Conservation (phyloP, 2,113 vertebrate genomes). For the Aphelocoma coerulescens region DNA sequence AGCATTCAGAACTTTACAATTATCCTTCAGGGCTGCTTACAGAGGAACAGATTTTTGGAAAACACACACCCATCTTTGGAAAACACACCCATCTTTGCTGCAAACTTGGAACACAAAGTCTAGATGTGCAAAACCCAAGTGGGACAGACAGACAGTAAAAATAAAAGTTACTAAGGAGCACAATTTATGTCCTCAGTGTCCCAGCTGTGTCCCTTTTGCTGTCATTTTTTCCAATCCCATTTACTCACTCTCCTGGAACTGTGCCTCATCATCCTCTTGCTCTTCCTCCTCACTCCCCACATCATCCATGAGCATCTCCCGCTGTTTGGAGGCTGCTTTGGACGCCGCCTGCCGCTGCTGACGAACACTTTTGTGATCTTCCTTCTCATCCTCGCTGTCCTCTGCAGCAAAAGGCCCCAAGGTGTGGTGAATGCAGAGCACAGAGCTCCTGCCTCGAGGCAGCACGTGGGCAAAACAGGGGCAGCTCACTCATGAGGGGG, state of each 20-base stretch:
- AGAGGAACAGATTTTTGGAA: background rate
- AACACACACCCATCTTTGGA: rapidly evolving
- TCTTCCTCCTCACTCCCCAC: slow-evolving; percentile 94
- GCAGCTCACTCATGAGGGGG: rapidly evolving
- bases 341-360: slow-evolving; percentile 95
- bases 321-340: slow-evolving; percentile 96
- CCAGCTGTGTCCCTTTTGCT: background rate
- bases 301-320: slow-evolving; percentile 95
- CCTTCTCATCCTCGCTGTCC: slow-evolving; percentile 93
- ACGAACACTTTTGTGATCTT: slow-evolving; percentile 92
- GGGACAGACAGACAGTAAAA: rapidly evolving
- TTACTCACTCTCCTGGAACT: slow-evolving; percentile 89
- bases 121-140: rapidly evolving
- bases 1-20: background rate
- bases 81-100: background rate
- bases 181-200: rapidly evolving
- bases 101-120: background rate
- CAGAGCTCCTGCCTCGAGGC: background rate
- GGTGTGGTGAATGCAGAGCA: background rate
- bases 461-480: background rate
- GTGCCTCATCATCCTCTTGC: slow-evolving; percentile 86
- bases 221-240: background rate
- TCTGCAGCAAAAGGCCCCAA: slow-evolving; percentile 71
- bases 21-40: background rate
- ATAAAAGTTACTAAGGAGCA: background rate